Conservation (phyloP, 2,888 invertebrate genomes). For the Sinohyriopsis cumingii region DNA sequence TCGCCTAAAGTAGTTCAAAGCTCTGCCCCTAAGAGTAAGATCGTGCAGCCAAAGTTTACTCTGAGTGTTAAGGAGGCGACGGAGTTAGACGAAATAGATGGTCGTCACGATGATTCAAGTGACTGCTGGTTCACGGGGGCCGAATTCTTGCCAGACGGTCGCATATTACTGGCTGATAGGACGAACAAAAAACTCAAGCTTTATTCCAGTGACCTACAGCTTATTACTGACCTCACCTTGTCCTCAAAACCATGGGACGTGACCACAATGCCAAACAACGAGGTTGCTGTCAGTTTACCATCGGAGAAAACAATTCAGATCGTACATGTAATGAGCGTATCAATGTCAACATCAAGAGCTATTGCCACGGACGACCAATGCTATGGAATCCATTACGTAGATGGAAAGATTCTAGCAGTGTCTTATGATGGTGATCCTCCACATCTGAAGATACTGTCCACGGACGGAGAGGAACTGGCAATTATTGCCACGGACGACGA, state of each 20-base stretch:
- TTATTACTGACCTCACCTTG: slow-evolving; percentile 20
- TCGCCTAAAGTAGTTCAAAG: slow-evolving; percentile 31
- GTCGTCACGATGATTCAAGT: slow-evolving; percentile 28
- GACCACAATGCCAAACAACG: slow-evolving; percentile 31
- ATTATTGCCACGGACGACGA: slow-evolving; percentile 44
- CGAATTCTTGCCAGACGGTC: slow-evolving; percentile 36
- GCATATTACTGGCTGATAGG: slow-evolving; percentile 40
- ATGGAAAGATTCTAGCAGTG: slow-evolving; percentile 39
- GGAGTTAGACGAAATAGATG: slow-evolving; percentile 35
- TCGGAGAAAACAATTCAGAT: slow-evolving; percentile 42
- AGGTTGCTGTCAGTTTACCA: slow-evolving; percentile 45
- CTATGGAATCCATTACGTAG: slow-evolving; percentile 35
- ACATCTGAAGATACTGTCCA: slow-evolving; percentile 37
- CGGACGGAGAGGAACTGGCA: slow-evolving; percentile 38
- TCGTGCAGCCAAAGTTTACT: slow-evolving; percentile 35
- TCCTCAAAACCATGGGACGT: slow-evolving; percentile 49
- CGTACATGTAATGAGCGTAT: slow-evolving; percentile 19
- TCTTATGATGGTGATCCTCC: slow-evolving; percentile 49
- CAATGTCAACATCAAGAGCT: slow-evolving; percentile 20
- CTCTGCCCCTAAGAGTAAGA: slow-evolving; percentile 28
- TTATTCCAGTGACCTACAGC: slow-evolving; percentile 33
- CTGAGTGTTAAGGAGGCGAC: slow-evolving; percentile 30
- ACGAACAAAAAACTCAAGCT: slow-evolving; percentile 45
- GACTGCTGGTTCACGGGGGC: slow-evolving; percentile 52
- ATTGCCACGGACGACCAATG: slow-evolving; percentile 42